Base-by-base conservation (phyloP, 2,888 invertebrate species). In the Pristionchus japonicus region DNA sequence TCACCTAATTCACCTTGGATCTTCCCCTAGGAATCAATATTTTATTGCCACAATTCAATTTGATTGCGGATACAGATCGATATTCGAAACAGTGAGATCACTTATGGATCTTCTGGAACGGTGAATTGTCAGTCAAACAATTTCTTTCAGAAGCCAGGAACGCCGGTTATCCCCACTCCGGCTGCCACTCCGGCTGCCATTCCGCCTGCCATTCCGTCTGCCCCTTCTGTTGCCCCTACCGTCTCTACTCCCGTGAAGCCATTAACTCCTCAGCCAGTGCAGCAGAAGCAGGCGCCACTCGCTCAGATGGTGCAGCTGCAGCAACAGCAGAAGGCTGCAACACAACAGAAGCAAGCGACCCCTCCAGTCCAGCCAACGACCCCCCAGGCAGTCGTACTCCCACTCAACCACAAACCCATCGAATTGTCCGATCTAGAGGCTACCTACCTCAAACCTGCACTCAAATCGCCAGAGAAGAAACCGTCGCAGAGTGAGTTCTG, bases 361-460 rank as follows among this genome's bases (percentile, higher is more conserved):
- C 20, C 23, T 11, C n/a, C 74, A 4, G 2, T 23, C 9, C 74
- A 37, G 20, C 43, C 74, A 1, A 37, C 74, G 43, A 74, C 74
- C 6, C 74, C 74, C 11, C 74, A 74, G 23, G 74, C 74, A 40
- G 74, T 82, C 17, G 82, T 82, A 4, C 49, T 82, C 27, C 82
- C 82, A 40, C 52, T 49, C 17, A 82, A 13, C 7, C 31, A 47
- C n/a, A 82, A 82, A 34, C 82, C 82, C 17, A 82, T 82, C 49
- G 82, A 82, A 7, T 7, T 82, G 11, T 6, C 49, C 47, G 82
- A 82, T 23, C 52, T 82, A 17, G 82, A 82, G 82, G 82, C 52
- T 23, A 17, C 40, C 43, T 74, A 40, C 43, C 74, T 74, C 40
- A 74, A 74, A 31, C 74, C 74, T 17, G 74, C 74, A 74, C 74